A percentile compares a stretch with the other conserved stretches of the same genome.
These are phyloP conservation scores for Helicoverpa assulta DNA, from an alignment of 2,888 invertebrate species.

Conservation along the genomic window DNA sequence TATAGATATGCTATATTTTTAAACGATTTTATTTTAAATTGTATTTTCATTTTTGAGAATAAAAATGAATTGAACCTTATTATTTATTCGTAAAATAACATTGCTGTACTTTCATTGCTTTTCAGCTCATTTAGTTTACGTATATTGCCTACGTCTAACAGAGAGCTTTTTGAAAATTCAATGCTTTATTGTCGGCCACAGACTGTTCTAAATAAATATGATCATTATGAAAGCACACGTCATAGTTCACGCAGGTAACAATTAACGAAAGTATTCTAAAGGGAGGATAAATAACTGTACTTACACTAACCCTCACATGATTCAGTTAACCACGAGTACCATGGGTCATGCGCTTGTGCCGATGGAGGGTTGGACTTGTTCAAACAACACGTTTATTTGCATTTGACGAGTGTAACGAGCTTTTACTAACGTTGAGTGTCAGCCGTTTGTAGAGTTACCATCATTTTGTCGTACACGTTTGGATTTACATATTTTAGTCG, in stretches of 20 bases:
- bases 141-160: too few relatives aligned
- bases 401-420: constrained; percentile 80
- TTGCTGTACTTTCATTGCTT: too few relatives aligned
- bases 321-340: constrained; percentile 52
- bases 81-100: too few relatives aligned
- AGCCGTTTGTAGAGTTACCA: constrained; percentile 66
- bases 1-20: too few relatives aligned
- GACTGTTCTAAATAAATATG: not conserved
- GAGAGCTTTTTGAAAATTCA: too few relatives aligned
- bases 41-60: too few relatives aligned
- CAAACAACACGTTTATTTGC: constrained; percentile 83
- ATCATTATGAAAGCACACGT: not conserved
- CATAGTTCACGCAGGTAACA: not conserved
- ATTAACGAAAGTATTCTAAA: not conserved
- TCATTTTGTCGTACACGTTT: constrained; percentile 23
- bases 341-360: constrained; percentile 49
- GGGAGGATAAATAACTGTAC: constrained; percentile 21
- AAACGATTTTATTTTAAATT: too few relatives aligned
- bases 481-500: constrained; percentile 32
- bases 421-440: constrained; percentile 76
- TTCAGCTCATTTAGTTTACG: too few relatives aligned
- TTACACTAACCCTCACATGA: constrained; percentile 29
- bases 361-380: constrained; percentile 73
- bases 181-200: too few relatives aligned
- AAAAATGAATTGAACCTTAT: too few relatives aligned